phyloP scores from a whole-genome alignment of 1,140 invertebrate genomes.

The Metopolophium dirhodum region DNA sequence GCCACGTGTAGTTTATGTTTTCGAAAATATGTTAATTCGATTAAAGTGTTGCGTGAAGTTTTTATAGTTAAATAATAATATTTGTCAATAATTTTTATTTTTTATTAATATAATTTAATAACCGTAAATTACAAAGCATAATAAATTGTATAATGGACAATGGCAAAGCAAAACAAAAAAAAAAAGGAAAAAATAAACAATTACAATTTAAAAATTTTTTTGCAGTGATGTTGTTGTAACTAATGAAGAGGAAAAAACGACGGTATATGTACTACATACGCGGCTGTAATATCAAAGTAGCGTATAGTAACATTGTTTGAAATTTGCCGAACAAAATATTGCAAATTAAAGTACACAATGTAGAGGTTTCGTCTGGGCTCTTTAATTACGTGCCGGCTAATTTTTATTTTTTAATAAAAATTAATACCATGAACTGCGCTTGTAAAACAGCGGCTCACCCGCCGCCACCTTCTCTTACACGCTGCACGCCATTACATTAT shows the following conservation, averaged over 20 bases:
- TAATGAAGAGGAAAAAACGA: conserved; percentile 5
- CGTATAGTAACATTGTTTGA: neutral
- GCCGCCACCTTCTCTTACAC: neutral
- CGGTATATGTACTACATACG: neutral
- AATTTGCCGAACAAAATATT: conserved; percentile 18
- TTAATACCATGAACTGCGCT: conserved; percentile 51
- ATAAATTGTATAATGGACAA: neutral
- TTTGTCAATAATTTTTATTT: neutral
- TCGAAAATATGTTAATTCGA: neutral
- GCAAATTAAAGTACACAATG: conserved; percentile 31
- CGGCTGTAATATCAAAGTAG: neutral
- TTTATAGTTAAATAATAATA: neutral
- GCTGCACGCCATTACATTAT: conserved; percentile 22
- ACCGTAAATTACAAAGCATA: neutral
- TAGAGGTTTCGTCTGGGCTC: neutral
- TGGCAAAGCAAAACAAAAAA: neutral
- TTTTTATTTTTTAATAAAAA: conserved; percentile 57
- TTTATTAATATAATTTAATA: neutral
- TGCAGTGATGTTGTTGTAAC: neutral
- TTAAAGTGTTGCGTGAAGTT: neutral
- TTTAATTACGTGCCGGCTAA: conserved; percentile 55
- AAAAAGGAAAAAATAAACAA: neutral
- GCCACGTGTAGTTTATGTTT: neutral
- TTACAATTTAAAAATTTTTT: conserved; percentile 11
- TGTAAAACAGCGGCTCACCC: conserved; percentile 46